Base-by-base conservation (phyloP, 2,888 invertebrate genomes). In the Ptilodon capucinus region DNA sequence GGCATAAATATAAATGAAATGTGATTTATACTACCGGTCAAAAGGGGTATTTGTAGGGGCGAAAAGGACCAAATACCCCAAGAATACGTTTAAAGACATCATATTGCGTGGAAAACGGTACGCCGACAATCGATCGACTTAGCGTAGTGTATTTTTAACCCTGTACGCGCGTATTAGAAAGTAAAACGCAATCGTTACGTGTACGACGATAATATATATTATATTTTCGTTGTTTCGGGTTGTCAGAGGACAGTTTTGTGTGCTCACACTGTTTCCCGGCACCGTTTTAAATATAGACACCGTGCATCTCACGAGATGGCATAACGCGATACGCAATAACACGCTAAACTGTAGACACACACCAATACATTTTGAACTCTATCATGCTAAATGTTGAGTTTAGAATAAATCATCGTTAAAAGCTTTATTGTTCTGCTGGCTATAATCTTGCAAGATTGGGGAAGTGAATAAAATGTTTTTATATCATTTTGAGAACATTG, bases 271-370 rank as follows among this genome's bases (percentile, higher is more conserved):
- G 44, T 48, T 63, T 75, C 65, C 71, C 70, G 64, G 57, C 68
- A 48, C 50, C 44, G 60, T 40, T 56, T 54, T 81, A 82, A 70
- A 72, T 71, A 65, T 82, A 79, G 81, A 66, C 42, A 53, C 52
- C 67, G 46, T 78, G 75, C 79, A 81, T 74, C 64, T 62, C 52
- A 38, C 50, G 32, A 21, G 42, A 64, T 79, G 79, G 81, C 74
- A 79, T 79, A 80, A 79, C 68, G 36, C 41, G 46, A 51, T 64
- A 60, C 40, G 40, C 25, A 17, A 25, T 25, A 25, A 40, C 7
- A 14, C 7, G 11, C 25, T 9, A 25, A 16, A 14, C 23, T 7
- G 2, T 11, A 1, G 18, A 13, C 8, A 4, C 4, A 9, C 19
- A 16, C 13, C 11, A 21, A 21, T 21, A 7, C n/a, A 39, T 21